Conservation (phyloP, 2,888 invertebrate genomes). For the Priocnemis perturbator region DNA sequence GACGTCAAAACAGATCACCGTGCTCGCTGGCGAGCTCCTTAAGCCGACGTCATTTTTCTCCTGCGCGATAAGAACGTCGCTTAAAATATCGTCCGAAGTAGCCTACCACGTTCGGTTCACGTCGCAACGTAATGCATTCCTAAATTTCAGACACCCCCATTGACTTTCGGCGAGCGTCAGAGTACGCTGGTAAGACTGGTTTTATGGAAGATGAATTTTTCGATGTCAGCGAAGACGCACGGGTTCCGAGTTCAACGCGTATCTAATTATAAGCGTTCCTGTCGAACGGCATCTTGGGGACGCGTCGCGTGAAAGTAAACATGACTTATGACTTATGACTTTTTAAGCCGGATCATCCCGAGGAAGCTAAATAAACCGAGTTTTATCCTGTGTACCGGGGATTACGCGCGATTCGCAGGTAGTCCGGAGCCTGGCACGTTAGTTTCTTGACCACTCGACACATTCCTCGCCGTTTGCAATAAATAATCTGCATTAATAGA, state of each 20-base stretch:
- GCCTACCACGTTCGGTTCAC: conserved; percentile 21
- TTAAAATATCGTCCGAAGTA: not conserved
- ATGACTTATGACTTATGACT: conserved; percentile 56
- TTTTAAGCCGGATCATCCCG: conserved; percentile 63
- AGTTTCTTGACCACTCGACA: too few relatives aligned
- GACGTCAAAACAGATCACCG: conserved; percentile 58
- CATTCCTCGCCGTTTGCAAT: not conserved
- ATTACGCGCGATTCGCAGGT: conserved; percentile 37
- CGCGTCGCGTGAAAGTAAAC: conserved; percentile 38
- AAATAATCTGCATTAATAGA: not conserved
- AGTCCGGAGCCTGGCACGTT: not conserved
- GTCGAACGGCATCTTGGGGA: not conserved
- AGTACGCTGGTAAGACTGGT: too few relatives aligned
- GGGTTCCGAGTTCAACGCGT: not conserved
- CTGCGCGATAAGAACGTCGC: too few relatives aligned
- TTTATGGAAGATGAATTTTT: not conserved
- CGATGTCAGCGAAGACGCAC: not conserved
- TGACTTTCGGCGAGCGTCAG: too few relatives aligned
- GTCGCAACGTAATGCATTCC: too few relatives aligned
- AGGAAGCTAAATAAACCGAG: conserved; percentile 48
- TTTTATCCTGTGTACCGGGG: conserved; percentile 6
- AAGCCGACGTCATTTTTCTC: not conserved
- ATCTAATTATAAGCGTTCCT: not conserved
- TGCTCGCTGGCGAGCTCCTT: not conserved
- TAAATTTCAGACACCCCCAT: too few relatives aligned